Conservation (phyloP, 2,888 invertebrate species). For the Acanthosoma haemorrhoidale region DNA sequence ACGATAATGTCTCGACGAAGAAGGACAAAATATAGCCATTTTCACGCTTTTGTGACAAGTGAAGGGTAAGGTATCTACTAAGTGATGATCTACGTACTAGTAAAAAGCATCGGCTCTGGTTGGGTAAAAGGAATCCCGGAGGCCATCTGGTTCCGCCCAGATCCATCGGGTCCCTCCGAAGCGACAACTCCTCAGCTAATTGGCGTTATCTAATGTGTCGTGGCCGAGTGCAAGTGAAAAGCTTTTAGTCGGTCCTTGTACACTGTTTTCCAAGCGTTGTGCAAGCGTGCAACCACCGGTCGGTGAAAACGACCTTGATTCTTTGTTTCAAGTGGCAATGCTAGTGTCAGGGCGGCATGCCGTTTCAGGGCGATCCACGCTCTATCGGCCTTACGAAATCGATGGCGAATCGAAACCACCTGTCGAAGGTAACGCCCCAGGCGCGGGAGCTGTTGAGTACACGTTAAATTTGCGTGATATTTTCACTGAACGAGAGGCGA, state of each 20-base stretch:
- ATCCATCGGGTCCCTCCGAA: too few relatives aligned
- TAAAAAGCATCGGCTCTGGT: too few relatives aligned
- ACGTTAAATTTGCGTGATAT: too few relatives aligned
- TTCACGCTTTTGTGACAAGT: too few relatives aligned
- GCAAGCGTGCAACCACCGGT: not conserved
- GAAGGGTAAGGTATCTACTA: too few relatives aligned
- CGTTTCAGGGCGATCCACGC: not conserved
- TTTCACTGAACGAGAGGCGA: too few relatives aligned
- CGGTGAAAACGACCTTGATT: conserved; percentile 10
- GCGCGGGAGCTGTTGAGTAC: too few relatives aligned
- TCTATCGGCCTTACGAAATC: not conserved
- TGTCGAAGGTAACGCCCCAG: too few relatives aligned
- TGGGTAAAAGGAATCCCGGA: too few relatives aligned
- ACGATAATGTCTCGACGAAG: too few relatives aligned
- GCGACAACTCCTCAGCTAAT: not conserved
- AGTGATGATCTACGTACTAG: too few relatives aligned
- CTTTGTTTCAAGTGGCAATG: conserved; percentile 11
- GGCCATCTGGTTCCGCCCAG: not conserved
- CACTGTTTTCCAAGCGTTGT: conserved; percentile 6
- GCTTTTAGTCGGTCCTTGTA: conserved; percentile 14
- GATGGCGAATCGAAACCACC: not conserved
- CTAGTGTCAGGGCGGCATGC: not conserved
- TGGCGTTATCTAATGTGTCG: not conserved
- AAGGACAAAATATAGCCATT: too few relatives aligned
- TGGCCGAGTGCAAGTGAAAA: not conserved